Evolutionary conservation across 2,888 invertebrate genomes (phyloP).

Genomic region (Coelogynopora nodosa): DNA sequence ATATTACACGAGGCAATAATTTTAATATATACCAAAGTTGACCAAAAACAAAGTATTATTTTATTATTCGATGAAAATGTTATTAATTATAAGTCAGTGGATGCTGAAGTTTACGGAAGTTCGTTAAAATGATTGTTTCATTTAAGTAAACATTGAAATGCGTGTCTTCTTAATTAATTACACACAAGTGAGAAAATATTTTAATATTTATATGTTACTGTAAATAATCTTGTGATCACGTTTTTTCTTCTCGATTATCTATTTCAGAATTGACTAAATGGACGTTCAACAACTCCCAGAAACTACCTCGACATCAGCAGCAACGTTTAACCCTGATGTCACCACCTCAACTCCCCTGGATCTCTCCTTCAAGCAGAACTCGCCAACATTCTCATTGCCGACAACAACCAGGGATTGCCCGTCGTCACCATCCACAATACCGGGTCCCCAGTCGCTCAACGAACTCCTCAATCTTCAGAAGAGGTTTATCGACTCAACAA

Average conservation of each 20-base stretch:
- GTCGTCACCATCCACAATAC: not conserved
- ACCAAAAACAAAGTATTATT: too few species aligned
- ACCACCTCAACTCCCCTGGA: not conserved
- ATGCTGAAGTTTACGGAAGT: too few species aligned
- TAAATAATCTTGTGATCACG: too few species aligned
- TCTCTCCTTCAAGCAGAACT: not conserved
- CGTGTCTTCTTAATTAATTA: too few species aligned
- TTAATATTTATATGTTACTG: too few species aligned
- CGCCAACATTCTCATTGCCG: not conserved
- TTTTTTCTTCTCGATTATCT: not conserved
- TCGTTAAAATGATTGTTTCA: too few species aligned
- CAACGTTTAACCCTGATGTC: not conserved
- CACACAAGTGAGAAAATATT: too few species aligned
- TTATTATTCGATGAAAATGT: too few species aligned
- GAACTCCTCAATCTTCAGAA: not conserved
- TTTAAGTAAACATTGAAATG: too few species aligned
- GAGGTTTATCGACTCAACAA: not conserved
- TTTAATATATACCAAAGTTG: too few species aligned
- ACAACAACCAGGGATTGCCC: not conserved
- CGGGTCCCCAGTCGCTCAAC: not conserved
- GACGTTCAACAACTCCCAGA: not conserved
- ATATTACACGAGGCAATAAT: too few species aligned
- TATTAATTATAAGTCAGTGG: too few species aligned
- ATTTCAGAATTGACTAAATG: not conserved
- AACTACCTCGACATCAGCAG: not conserved